Evolutionary conservation across 1,140 invertebrate species (phyloP).

Genomic region (Phymastichus coffea): DNA sequence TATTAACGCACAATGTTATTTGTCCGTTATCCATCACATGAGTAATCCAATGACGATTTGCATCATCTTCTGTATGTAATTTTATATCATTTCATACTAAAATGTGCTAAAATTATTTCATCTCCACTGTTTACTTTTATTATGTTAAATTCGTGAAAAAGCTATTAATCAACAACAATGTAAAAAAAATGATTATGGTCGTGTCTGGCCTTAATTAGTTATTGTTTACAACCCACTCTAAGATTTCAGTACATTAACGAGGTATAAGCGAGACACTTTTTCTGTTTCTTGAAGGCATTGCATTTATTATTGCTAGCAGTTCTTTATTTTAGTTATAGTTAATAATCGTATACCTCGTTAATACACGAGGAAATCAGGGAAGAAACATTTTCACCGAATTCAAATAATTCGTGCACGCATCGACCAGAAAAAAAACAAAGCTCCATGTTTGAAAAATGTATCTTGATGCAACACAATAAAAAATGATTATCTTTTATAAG

Average conservation of each 20-base stretch:
- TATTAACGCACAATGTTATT: slow-evolving; percentile 15
- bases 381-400: slow-evolving; percentile 36
- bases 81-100: slow-evolving; percentile 31
- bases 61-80: slow-evolving; percentile 25
- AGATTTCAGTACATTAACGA: slow-evolving; percentile 25
- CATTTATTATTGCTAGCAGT: slow-evolving; percentile 26
- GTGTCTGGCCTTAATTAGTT: slow-evolving; percentile 27
- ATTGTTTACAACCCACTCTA: slow-evolving; percentile 22
- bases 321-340: slow-evolving; percentile 3
- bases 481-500: slow-evolving; percentile 23
- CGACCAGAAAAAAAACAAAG: slow-evolving; percentile 21
- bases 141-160: slow-evolving; percentile 49
- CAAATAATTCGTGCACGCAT: slow-evolving; percentile 14
- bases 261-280: not conserved
- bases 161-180: slow-evolving; percentile 47
- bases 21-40: slow-evolving; percentile 28
- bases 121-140: slow-evolving; percentile 27
- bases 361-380: slow-evolving; percentile 39
- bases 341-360: slow-evolving; percentile 29
- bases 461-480: slow-evolving; percentile 22
- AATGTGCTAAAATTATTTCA: slow-evolving; percentile 36
- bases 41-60: slow-evolving; percentile 31
- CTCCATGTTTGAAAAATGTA: slow-evolving; percentile 21
- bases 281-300: slow-evolving; percentile 3
- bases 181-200: slow-evolving; percentile 44